A percentile compares a stretch with the other conserved stretches of the same genome.
phyloP scores from a whole-genome alignment of 92 coral and sea anemone genomes.

The Pocillopora meandrina region DNA sequence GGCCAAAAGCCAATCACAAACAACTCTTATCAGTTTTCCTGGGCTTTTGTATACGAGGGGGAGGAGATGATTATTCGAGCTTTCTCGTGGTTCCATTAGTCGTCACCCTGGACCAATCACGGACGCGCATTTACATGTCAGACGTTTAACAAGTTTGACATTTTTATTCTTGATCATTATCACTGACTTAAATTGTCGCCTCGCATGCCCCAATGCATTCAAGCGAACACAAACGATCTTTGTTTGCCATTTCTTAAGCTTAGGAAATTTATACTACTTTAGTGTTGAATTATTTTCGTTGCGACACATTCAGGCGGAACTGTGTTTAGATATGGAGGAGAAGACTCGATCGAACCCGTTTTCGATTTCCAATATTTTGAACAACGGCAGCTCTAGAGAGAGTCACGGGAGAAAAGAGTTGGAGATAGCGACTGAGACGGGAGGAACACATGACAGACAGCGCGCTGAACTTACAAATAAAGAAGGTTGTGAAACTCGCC shows the following conservation, averaged over 20 bases:
- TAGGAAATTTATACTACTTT: conserved; percentile 76
- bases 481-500: conserved; percentile 25
- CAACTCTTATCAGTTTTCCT: conserved; percentile 74
- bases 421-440: conserved; percentile 55
- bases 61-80: conserved; percentile 95
- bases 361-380: conserved; percentile 92
- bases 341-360: conserved; percentile 90
- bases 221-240: conserved; percentile 92
- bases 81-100: conserved; percentile 98
- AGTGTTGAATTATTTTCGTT: conserved; percentile 51
- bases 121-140: conserved; percentile 77
- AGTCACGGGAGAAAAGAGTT: conserved; percentile 45
- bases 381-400: conserved; percentile 60
- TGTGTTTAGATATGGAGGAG: conserved; percentile 72
- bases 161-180: conserved; percentile 99
- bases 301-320: conserved; percentile 65
- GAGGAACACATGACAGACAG: conserved; percentile 43
- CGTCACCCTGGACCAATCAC: conserved; percentile 81
- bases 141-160: conserved; percentile 99
- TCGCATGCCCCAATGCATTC: conserved; percentile 96
- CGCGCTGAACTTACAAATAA: conserved; percentile 26
- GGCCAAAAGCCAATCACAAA: conserved; percentile 84
- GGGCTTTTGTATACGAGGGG: conserved; percentile 88
- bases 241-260: conserved; percentile 95
- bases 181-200: conserved; percentile 99